Conservation (phyloP, 2,113 vertebrate species). For the Stegostoma tigrinum region DNA sequence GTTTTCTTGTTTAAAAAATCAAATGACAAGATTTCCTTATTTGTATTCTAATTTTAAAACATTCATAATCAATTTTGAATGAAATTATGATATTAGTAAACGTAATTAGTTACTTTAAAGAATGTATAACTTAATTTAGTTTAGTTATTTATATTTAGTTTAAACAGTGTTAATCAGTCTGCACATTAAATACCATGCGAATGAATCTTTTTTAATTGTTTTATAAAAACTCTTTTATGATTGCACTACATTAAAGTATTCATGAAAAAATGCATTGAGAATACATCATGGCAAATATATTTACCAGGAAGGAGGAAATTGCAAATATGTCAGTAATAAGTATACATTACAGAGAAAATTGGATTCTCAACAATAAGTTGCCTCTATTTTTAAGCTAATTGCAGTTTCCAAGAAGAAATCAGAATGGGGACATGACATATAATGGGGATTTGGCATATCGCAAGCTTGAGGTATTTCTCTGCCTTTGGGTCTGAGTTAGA, state of each 20-base stretch:
- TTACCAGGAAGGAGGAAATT: neutral
- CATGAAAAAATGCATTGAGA: neutral
- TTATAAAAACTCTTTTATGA: neutral
- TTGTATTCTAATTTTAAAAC: neutral
- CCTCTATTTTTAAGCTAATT: neutral
- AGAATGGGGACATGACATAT: neutral
- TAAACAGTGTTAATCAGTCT: neutral
- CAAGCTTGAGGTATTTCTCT: neutral
- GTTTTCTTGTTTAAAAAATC: neutral
- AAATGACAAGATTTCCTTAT: neutral
- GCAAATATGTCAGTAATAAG: neutral
- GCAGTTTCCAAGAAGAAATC: neutral
- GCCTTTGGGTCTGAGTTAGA: neutral
- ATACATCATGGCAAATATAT: neutral
- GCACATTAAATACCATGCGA: neutral
- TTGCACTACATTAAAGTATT: neutral
- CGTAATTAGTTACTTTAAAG: too few relatives aligned
- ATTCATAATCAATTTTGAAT: neutral
- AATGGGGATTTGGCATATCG: neutral
- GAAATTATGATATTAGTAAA: neutral
- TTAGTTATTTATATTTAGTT: neutral
- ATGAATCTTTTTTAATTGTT: neutral
- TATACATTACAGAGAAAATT: neutral
- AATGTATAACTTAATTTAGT: neutral
- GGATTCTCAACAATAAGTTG: neutral